These are phyloP conservation scores for Dermatemys mawii DNA, from an alignment of 2,113 vertebrate species.

Conservation along the genomic window DNA sequence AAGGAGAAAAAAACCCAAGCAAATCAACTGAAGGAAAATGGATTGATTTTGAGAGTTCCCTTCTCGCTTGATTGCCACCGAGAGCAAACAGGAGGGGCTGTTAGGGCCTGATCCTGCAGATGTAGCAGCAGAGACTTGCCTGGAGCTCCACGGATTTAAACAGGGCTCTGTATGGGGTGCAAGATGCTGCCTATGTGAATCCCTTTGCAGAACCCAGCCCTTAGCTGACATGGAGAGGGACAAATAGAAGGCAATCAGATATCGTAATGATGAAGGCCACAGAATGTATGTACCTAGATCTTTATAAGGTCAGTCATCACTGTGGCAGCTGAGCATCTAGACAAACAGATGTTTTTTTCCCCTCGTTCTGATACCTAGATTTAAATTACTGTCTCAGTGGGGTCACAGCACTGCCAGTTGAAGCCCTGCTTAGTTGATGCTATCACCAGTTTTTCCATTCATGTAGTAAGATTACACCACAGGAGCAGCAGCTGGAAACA, in stretches of 20 bases:
- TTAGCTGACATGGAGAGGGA: not conserved
- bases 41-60: not conserved
- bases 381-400: not conserved
- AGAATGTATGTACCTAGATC: not conserved
- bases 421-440: not conserved
- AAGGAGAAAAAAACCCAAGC: not conserved
- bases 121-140: not conserved
- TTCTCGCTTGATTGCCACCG: rapidly evolving
- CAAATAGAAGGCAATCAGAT: not conserved
- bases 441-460: not conserved
- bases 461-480: not conserved
- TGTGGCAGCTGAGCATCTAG: not conserved
- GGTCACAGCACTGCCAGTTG: not conserved
- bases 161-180: not conserved
- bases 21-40: not conserved
- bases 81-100: not conserved
- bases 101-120: not conserved
- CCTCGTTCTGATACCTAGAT: not conserved
- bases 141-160: not conserved
- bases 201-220: not conserved
- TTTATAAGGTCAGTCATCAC: not conserved
- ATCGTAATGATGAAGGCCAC: not conserved
- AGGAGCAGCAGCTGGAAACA: not conserved
- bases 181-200: rapidly evolving
- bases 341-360: not conserved